These are phyloP conservation scores for Psammodynastes pulverulentus DNA, from an alignment of 2,113 vertebrate species.

Conservation along the genomic window DNA sequence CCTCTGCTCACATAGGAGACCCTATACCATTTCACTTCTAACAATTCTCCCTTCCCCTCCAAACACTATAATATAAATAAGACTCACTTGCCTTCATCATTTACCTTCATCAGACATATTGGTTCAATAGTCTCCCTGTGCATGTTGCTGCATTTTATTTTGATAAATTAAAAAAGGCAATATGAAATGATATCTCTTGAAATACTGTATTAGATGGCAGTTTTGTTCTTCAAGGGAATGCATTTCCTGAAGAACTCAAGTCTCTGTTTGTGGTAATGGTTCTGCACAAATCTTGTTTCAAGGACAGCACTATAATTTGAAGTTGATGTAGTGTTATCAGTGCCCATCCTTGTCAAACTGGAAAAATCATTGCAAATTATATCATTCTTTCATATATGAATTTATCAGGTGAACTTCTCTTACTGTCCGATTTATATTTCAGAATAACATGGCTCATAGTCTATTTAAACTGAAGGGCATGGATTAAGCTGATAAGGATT, in stretches of 20 bases:
- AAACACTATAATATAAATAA: too few species aligned
- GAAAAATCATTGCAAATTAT: background rate
- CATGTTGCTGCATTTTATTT: background rate
- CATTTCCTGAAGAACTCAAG: background rate
- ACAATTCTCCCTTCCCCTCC: too few species aligned
- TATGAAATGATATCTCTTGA: background rate
- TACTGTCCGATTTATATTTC: background rate
- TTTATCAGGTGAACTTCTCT: background rate
- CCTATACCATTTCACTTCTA: too few species aligned
- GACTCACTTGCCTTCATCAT: too few species aligned
- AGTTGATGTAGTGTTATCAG: background rate
- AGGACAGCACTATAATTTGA: slow-evolving; percentile 2
- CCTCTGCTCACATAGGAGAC: too few species aligned
- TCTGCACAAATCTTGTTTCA: slow-evolving; percentile 3
- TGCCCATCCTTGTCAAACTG: background rate
- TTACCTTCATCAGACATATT: background rate
- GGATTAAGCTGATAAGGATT: background rate
- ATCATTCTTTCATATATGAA: background rate
- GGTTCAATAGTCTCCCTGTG: background rate
- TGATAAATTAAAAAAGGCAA: background rate
- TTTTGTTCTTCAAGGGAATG: background rate
- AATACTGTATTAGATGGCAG: background rate
- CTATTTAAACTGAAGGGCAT: background rate
- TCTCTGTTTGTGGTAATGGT: background rate
- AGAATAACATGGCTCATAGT: background rate